Percentiles rank a stretch among this genome's conserved stretches.
Evolutionary conservation across 2,888 invertebrate species (phyloP).

Genomic region (Hipparchia sbordonii): DNA sequence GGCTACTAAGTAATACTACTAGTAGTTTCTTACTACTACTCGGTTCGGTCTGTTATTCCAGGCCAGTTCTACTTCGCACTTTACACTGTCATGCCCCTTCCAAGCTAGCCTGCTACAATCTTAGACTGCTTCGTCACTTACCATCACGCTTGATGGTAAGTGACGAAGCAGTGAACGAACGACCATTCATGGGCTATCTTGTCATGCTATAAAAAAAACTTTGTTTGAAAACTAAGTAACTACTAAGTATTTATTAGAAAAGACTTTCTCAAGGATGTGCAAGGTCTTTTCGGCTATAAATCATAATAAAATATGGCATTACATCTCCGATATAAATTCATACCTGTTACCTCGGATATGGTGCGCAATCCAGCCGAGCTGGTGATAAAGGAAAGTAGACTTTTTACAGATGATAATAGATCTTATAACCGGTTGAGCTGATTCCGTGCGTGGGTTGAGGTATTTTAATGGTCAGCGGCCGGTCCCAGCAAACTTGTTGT

Average conservation of each 20-base stretch:
- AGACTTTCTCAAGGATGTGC: constrained; percentile 16
- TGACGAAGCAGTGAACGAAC: too few relatives aligned
- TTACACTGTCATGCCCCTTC: too few relatives aligned
- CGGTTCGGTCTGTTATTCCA: too few relatives aligned
- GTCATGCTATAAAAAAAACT: too few relatives aligned
- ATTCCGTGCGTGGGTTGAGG: constrained; percentile 39
- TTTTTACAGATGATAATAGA: constrained; percentile 23
- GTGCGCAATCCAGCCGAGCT: constrained; percentile 35
- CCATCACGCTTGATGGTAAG: too few relatives aligned
- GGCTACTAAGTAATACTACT: too few relatives aligned
- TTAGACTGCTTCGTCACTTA: too few relatives aligned
- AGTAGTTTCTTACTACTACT: too few relatives aligned
- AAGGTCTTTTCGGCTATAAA: constrained; percentile 6
- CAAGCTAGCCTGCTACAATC: too few relatives aligned
- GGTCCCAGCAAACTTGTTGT: constrained; percentile 45
- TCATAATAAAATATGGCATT: constrained; percentile 12
- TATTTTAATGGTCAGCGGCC: constrained; percentile 46
- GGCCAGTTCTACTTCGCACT: too few relatives aligned
- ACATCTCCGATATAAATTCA: constrained; percentile 26
- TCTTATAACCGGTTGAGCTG: constrained; percentile 28
- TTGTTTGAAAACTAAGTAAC: background rate
- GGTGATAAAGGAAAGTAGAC: constrained; percentile 33
- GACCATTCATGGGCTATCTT: too few relatives aligned
- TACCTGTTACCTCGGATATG: constrained; percentile 39
- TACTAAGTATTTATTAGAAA: background rate